Evolutionary conservation across 2,797 vertebrate species (phyloP), one percentile per base, ranked within the genome.

Genomic region (Microctenopoma stevenorrisi): DNA sequence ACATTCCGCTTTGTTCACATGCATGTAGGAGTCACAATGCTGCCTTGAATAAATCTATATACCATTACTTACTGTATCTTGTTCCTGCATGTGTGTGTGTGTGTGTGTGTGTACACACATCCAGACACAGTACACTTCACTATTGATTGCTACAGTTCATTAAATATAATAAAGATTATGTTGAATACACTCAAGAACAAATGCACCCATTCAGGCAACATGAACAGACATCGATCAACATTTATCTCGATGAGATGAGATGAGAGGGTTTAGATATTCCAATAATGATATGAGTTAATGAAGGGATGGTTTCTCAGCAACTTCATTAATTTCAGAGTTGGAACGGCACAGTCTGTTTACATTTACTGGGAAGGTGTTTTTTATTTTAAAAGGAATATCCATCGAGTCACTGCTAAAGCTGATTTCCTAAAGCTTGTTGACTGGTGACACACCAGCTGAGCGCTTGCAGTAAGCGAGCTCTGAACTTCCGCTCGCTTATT

Each of bases 71-170:
- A 35, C 33, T 35, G 37, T 38, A 38, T 18, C 18, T 38, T 38
- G 37, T 38, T 38, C 7, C 37, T 38, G 37, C 14, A 3, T 43
- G 35, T 38, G 11, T 38, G 2, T 48, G 7, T 26, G 61, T 44
- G 35, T 12, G 47, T 40, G 2, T 35, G 5, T 22, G 4, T 44
- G 10, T 53, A 6, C 35, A 37, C 11, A 25, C 22, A n/a, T 52
- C 30, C 4, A 48, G 55, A 30, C 16, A 18, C 56, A 40, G 25
- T 47, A 30, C 51, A 51, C 33, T 38, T 51, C 35, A 43, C 5
- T 62, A 67, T 61, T 42, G 53, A 72, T 69, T 54, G 35, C 28
- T 47, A 14, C 38, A 56, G 57, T 64, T 76, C 37, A 78, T 64
- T 81, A 57, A 49, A 63, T 61, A 44, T 26, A 42, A 56, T 56